Evolutionary conservation across 2,113 vertebrate genomes (phyloP).

Genomic region (Phrynocephalus versicolor): DNA sequence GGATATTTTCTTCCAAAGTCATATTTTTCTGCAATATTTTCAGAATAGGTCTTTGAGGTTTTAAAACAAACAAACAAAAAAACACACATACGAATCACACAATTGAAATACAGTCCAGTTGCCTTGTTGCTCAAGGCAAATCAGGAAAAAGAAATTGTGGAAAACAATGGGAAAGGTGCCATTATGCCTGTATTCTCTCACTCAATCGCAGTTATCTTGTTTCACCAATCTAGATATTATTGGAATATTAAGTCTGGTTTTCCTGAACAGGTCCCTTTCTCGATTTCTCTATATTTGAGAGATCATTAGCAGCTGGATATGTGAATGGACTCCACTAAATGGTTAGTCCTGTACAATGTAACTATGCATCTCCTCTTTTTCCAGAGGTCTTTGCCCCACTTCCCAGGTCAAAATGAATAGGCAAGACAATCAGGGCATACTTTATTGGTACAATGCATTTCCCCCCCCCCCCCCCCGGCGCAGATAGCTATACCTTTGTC

Average conservation of each 20-base stretch:
- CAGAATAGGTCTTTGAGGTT: background rate
- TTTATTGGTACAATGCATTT: too few relatives aligned
- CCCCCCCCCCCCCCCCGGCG: too few relatives aligned
- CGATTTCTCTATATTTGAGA: background rate
- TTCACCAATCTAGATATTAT: background rate
- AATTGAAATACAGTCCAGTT: too few relatives aligned
- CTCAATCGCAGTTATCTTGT: background rate
- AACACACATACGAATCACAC: background rate
- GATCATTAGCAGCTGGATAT: background rate
- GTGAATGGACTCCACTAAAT: background rate
- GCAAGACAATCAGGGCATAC: too few relatives aligned
- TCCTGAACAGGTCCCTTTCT: background rate
- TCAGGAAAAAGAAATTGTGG: background rate
- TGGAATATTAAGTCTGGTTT: background rate
- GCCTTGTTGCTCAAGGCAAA: background rate
- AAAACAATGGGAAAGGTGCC: background rate
- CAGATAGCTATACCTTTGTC: too few relatives aligned
- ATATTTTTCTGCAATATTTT: background rate
- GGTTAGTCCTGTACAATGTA: background rate
- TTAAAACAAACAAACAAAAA: too few relatives aligned
- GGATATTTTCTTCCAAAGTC: background rate
- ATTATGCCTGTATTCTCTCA: background rate
- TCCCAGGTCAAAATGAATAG: too few relatives aligned
- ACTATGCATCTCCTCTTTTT: background rate
- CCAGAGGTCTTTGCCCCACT: background rate